Conservation (phyloP, 2,113 vertebrate species). For the Mormyrus lacerda region DNA sequence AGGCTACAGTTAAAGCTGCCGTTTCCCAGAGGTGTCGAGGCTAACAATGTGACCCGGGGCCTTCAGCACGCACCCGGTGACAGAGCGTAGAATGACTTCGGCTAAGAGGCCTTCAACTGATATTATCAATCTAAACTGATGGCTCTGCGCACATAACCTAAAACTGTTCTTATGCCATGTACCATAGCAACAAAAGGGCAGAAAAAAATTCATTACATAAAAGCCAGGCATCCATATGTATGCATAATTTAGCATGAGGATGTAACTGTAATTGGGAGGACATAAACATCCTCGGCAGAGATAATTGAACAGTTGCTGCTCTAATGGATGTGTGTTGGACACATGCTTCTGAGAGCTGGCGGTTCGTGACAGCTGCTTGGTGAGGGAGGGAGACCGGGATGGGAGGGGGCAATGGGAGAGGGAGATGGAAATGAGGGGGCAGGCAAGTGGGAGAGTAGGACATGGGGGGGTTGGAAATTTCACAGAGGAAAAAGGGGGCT, state of each 20-base stretch:
- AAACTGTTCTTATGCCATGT: neutral
- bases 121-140: neutral
- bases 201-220: slow-evolving; percentile 10
- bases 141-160: neutral
- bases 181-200: neutral
- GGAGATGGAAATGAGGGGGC: neutral
- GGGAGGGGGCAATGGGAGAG: neutral
- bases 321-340: slow-evolving; percentile 26
- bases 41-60: neutral
- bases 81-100: neutral
- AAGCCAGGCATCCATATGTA: slow-evolving; percentile 12
- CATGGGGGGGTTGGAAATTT: neutral
- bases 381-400: neutral
- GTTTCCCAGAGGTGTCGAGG: neutral
- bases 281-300: slow-evolving; percentile 27
- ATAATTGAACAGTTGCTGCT: slow-evolving; percentile 30
- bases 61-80: neutral
- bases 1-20: neutral
- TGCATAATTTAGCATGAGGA: slow-evolving; percentile 28
- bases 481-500: neutral
- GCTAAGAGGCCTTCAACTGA: neutral
- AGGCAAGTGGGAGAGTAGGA: neutral
- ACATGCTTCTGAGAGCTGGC: neutral
- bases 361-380: slow-evolving; percentile 21
- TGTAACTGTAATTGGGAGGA: slow-evolving; percentile 25